Percentiles rank a stretch among this genome's conserved stretches.
Evolutionary conservation across 1,140 invertebrate genomes (phyloP).

Genomic region (Rhagoletis zephyria): DNA sequence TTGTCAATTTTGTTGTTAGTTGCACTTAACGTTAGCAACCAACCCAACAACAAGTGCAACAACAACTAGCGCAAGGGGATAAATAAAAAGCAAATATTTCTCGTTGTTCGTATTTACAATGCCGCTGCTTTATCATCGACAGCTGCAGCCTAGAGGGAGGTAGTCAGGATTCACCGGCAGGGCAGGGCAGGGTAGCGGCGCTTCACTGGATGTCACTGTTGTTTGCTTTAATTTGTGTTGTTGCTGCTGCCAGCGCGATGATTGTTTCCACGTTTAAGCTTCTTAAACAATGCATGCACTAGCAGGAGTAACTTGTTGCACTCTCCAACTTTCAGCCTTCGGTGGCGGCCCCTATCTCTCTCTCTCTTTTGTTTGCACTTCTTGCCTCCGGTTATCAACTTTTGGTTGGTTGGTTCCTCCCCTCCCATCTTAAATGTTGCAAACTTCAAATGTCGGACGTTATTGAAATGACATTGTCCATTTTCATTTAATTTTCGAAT

Average conservation of each 20-base stretch:
- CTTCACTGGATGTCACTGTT: neutral
- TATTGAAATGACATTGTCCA: neutral
- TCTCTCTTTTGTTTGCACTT: neutral
- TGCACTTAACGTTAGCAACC: neutral
- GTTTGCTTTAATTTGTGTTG: neutral
- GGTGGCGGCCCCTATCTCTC: neutral
- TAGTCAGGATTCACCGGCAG: neutral
- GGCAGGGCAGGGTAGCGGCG: neutral
- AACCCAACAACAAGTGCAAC: neutral
- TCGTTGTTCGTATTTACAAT: neutral
- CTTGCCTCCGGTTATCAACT: neutral
- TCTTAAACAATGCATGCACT: constrained; percentile 39
- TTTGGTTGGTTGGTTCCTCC: neutral
- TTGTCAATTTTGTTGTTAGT: constrained; percentile 46
- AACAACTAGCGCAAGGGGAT: neutral
- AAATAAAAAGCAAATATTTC: neutral
- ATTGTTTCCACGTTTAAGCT: constrained; percentile 38
- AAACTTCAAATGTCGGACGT: neutral
- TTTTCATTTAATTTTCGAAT: too few relatives aligned
- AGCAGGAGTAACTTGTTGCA: constrained; percentile 29
- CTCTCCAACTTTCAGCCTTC: neutral
- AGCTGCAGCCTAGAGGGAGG: neutral
- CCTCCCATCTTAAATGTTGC: constrained; percentile 5
- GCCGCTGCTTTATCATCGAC: neutral
- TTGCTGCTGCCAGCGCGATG: neutral